Evolutionary conservation across 2,113 vertebrate genomes (phyloP).

Genomic region (Bagarius yarrelli): DNA sequence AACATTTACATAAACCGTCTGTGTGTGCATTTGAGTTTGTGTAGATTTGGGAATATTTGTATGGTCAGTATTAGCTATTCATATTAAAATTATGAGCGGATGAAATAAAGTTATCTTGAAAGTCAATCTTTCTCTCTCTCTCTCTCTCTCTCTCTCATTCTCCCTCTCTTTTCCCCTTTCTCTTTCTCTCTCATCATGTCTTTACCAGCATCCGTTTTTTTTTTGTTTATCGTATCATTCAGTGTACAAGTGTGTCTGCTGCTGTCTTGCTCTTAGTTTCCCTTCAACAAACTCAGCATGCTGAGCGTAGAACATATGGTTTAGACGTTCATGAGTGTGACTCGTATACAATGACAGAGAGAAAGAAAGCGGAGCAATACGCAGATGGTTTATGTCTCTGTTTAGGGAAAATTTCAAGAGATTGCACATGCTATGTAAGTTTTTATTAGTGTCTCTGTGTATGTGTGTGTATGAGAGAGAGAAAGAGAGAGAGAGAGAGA

Average conservation of each 20-base stretch:
- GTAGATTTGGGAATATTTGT: slow-evolving; percentile 2
- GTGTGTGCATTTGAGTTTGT: not conserved
- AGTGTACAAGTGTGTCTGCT: not conserved
- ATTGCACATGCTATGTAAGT: slow-evolving; percentile 35
- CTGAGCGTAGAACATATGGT: slow-evolving; percentile 24
- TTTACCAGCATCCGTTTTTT: not conserved
- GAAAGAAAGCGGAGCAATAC: not conserved
- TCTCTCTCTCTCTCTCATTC: not conserved
- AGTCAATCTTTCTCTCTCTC: not conserved
- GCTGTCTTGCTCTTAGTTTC: not conserved
- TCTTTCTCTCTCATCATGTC: not conserved
- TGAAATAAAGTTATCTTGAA: slow-evolving; percentile 1
- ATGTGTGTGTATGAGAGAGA: not conserved
- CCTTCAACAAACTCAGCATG: not conserved
- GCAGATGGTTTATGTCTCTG: slow-evolving; percentile 26
- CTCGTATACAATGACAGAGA: slow-evolving; percentile 1
- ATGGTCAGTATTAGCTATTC: not conserved
- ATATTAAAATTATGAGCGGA: not conserved
- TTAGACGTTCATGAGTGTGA: not conserved
- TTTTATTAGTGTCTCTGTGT: slow-evolving; percentile 33
- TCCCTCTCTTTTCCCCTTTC: not conserved
- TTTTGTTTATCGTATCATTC: not conserved
- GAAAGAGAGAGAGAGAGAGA: not conserved
- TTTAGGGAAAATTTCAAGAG: slow-evolving; percentile 46
- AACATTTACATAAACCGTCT: not conserved